Conservation (phyloP, 2,888 invertebrate genomes). For the Protodeltote pygarga region DNA sequence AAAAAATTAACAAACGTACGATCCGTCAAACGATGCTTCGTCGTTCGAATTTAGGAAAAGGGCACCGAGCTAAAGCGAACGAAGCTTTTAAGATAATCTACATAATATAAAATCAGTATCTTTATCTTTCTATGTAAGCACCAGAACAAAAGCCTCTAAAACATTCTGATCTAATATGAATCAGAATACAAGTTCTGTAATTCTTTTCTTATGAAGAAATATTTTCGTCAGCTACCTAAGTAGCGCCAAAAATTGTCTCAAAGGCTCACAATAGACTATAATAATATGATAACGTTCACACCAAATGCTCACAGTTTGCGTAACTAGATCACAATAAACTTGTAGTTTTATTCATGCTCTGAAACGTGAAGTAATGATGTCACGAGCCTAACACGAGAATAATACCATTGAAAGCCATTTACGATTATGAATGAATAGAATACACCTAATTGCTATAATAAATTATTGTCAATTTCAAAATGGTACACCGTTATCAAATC, state of each 20-base stretch:
- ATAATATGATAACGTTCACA: slow-evolving; percentile 17
- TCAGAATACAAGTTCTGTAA: too few relatives aligned
- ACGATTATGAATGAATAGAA: slow-evolving; percentile 1
- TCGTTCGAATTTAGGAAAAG: too few relatives aligned
- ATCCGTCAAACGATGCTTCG: too few relatives aligned
- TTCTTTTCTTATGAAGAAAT: background rate
- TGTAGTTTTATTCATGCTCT: slow-evolving; percentile 30
- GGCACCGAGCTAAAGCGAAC: too few relatives aligned
- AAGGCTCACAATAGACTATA: slow-evolving; percentile 23
- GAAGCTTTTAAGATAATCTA: too few relatives aligned
- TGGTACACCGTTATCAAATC: background rate
- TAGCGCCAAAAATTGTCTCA: slow-evolving; percentile 4
- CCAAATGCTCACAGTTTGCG: slow-evolving; percentile 23
- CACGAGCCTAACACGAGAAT: slow-evolving; percentile 5
- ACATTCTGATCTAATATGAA: too few relatives aligned
- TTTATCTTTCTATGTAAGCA: too few relatives aligned
- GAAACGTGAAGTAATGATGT: slow-evolving; percentile 25
- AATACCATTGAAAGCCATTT: slow-evolving; percentile 19
- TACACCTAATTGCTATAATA: background rate
- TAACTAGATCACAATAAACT: slow-evolving; percentile 32
- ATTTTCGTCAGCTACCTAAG: slow-evolving; percentile 7
- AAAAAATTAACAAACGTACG: too few relatives aligned
- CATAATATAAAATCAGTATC: too few relatives aligned
- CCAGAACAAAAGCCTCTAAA: too few relatives aligned
- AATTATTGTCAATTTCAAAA: slow-evolving; percentile 11